Percentiles rank a stretch among this genome's conserved stretches.
phyloP scores from a whole-genome alignment of 2,113 vertebrate genomes.

The Butorides virescens region DNA sequence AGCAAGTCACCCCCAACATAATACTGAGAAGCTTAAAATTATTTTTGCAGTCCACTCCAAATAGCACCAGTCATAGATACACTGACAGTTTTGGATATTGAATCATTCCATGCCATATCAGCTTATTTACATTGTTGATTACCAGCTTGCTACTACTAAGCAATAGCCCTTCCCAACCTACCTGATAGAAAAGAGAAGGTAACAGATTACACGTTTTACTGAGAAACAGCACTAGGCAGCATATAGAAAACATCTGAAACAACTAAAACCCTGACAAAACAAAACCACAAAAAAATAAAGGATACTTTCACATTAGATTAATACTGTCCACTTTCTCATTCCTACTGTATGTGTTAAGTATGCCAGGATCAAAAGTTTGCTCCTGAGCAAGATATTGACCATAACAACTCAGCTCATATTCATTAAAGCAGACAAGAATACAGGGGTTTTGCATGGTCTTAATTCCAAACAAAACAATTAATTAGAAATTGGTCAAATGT shows the following conservation, averaged over 20 bases:
- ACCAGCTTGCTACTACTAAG: background rate
- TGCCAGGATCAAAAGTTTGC: background rate
- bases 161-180: background rate
- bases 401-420: background rate
- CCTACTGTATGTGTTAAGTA: background rate
- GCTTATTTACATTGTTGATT: background rate
- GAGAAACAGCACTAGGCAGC: background rate
- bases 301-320: background rate
- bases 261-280: no score
- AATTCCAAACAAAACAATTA: background rate
- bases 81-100: background rate
- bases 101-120: background rate
- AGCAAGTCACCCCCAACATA: background rate
- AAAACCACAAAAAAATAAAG: background rate
- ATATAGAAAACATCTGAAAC: background rate
- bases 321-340: background rate
- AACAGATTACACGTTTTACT: background rate
- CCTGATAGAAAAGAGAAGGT: background rate
- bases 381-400: background rate
- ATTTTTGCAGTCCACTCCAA: background rate
- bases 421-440: background rate
- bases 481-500: background rate
- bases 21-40: background rate
- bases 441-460: accelerated
- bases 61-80: background rate